Conservation (phyloP, 2,888 invertebrate genomes). For the Mantis religiosa region DNA sequence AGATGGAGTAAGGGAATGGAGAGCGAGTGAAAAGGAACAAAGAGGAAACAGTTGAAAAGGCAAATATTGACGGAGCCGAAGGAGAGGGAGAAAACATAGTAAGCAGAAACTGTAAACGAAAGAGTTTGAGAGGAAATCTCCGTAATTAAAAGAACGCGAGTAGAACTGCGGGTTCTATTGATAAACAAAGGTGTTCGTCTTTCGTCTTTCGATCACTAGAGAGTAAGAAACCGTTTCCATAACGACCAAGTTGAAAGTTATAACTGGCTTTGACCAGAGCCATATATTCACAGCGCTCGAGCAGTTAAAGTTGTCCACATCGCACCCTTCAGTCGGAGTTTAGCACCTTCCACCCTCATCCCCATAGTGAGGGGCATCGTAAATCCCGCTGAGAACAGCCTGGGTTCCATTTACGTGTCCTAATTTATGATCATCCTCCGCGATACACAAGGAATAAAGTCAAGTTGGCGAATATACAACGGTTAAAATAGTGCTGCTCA, state of each 20-base stretch:
- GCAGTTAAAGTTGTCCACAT: background rate
- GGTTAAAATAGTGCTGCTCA: background rate
- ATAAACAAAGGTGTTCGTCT: no score
- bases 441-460: background rate
- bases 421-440: background rate
- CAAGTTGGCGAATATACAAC: background rate
- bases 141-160: no score
- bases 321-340: background rate
- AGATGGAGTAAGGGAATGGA: no score
- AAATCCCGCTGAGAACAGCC: background rate
- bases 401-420: background rate
- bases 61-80: no score
- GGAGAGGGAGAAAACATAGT: no score
- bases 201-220: no score
- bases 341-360: background rate
- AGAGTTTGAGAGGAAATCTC: no score
- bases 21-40: no score
- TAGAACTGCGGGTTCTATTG: no score
- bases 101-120: no score
- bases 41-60: no score
- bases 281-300: background rate
- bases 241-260: background rate
- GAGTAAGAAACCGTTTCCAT: background rate
- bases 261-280: background rate
- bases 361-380: background rate